Percentiles rank a stretch among this genome's conserved stretches.
Conservation (phyloP, 2,888 invertebrate genomes). For the Synanthedon myopaeformis region DNA sequence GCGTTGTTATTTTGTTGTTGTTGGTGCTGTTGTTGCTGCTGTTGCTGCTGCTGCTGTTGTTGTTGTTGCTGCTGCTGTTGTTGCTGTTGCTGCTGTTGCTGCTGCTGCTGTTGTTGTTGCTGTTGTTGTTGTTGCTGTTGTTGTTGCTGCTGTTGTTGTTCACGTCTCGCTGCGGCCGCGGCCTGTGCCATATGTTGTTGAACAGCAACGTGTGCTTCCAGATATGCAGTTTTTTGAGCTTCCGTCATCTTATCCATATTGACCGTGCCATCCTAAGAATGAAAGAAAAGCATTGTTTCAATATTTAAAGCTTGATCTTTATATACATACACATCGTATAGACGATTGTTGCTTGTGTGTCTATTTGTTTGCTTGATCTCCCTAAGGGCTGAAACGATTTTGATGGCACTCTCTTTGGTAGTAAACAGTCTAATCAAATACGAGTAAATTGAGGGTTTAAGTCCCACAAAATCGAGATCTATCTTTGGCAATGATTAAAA, state of each 20-base stretch:
- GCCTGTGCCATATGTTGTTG: slow-evolving; percentile 84
- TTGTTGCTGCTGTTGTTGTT: slow-evolving; percentile 58
- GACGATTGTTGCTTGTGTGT: no score
- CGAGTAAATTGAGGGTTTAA: no score
- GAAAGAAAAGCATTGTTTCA: not conserved
- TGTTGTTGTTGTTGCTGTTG: slow-evolving; percentile 38
- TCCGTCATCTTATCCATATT: slow-evolving; percentile 84
- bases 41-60: slow-evolving; percentile 33
- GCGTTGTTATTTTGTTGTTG: slow-evolving; percentile 40
- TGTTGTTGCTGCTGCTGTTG: slow-evolving; percentile 27
- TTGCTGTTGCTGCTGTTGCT: slow-evolving; percentile 22
- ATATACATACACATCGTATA: no score
- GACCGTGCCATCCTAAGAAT: slow-evolving; percentile 71
- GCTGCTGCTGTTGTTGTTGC: slow-evolving; percentile 23
- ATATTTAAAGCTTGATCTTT: no score
- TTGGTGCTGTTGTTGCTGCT: slow-evolving; percentile 31
- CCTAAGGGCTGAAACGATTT: no score
- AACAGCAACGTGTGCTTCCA: slow-evolving; percentile 80
- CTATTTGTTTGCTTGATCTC: no score
- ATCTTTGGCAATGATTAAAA: no score
- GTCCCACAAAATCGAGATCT: no score
- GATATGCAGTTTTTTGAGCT: slow-evolving; percentile 79
- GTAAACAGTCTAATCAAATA: no score
- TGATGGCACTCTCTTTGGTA: no score
- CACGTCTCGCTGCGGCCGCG: slow-evolving; percentile 67